Evolutionary conservation across 2,797 vertebrate species (phyloP).

Genomic region (Pangasius mekongensis): DNA sequence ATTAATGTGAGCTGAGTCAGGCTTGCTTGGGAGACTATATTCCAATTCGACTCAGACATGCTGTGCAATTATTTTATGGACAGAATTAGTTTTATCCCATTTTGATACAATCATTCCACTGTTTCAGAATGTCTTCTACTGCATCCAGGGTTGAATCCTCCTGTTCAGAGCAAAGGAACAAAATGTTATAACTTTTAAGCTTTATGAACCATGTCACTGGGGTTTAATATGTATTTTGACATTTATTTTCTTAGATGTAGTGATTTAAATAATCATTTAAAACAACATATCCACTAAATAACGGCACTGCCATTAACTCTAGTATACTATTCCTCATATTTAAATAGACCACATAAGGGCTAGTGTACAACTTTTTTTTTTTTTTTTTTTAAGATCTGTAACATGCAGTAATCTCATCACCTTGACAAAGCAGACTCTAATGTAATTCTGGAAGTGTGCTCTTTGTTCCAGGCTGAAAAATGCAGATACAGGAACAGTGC

Average conservation of each 20-base stretch:
- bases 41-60: background rate
- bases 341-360: background rate
- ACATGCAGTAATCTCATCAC: conserved; percentile 65
- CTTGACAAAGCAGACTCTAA: conserved; percentile 95
- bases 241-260: too few species aligned
- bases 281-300: background rate
- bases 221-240: too few species aligned
- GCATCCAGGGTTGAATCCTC: conserved; percentile 86
- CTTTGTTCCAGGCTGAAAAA: conserved; percentile 84
- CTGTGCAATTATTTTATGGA: background rate
- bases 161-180: conserved; percentile 64
- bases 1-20: background rate
- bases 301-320: background rate
- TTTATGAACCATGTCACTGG: background rate
- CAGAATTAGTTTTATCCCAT: background rate
- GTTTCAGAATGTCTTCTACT: conserved; percentile 81
- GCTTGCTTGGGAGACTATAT: background rate
- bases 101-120: conserved; percentile 70
- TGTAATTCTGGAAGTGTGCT: conserved; percentile 83
- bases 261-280: too few species aligned
- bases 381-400: background rate
- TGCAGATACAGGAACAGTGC: conserved; percentile 85
- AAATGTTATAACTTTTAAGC: background rate
- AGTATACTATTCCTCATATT: background rate
- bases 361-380: background rate